These are phyloP conservation scores for Orycteropus afer DNA, from an alignment of 2,113 vertebrate genomes.

Conservation along the genomic window DNA sequence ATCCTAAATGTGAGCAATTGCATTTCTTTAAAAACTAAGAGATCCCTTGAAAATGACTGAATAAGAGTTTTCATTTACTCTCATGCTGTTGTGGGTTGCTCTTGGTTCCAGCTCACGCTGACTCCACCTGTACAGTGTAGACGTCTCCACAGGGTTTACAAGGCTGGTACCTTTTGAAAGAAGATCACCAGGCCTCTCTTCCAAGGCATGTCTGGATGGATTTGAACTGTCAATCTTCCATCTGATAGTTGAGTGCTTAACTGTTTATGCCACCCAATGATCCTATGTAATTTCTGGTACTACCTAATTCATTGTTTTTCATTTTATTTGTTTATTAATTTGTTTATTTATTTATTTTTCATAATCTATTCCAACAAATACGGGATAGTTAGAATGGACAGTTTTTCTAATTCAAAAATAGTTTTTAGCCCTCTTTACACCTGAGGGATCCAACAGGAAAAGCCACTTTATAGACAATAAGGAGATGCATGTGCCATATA, in stretches of 20 bases:
- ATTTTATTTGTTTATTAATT: background rate
- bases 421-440: background rate
- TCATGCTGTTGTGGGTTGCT: background rate
- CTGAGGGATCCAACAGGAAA: background rate
- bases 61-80: background rate
- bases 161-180: background rate
- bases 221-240: background rate
- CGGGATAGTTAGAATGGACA: background rate
- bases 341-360: too few relatives aligned
- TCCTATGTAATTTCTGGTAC: too few relatives aligned
- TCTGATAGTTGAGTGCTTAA: background rate
- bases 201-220: background rate
- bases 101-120: background rate
- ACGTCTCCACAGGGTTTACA: background rate
- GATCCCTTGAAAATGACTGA: slow-evolving; percentile 10
- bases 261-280: background rate
- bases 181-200: background rate
- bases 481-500: rapidly evolving
- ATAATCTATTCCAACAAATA: background rate
- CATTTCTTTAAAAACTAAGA: slow-evolving; percentile 18
- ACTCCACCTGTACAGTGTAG: background rate
- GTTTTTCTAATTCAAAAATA: background rate
- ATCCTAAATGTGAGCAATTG: background rate
- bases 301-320: background rate
- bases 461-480: background rate